phyloP scores from a whole-genome alignment of 1,140 invertebrate species.

The Bombus vancouverensis region DNA sequence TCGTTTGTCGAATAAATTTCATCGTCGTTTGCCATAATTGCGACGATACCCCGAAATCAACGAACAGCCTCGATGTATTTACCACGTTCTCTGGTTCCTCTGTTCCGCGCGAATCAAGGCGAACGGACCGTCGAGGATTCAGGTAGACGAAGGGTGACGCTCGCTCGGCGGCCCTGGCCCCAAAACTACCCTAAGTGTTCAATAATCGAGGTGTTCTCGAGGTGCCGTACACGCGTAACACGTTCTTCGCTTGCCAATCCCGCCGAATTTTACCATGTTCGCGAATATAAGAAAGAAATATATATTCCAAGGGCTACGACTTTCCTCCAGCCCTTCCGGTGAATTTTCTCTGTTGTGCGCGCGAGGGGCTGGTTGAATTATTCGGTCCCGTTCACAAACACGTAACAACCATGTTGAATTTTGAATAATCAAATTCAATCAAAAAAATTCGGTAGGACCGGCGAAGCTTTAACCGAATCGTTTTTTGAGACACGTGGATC shows the following conservation, averaged over 20 bases:
- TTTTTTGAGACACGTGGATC: constrained; percentile 41
- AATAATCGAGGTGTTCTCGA: constrained; percentile 76
- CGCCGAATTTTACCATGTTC: constrained; percentile 10
- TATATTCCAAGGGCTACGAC: neutral
- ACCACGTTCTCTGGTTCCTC: constrained; percentile 44
- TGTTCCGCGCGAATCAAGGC: constrained; percentile 30
- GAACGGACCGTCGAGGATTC: constrained; percentile 49
- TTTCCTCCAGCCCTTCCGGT: constrained; percentile 48
- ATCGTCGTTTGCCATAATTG: constrained; percentile 5
- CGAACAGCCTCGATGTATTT: constrained; percentile 41
- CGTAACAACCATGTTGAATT: neutral
- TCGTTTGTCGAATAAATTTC: neutral
- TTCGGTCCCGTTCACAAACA: neutral
- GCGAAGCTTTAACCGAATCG: constrained; percentile 19
- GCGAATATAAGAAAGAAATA: neutral
- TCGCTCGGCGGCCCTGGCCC: constrained; percentile 73
- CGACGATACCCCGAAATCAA: neutral
- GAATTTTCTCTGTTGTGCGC: constrained; percentile 54
- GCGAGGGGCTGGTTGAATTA: constrained; percentile 37
- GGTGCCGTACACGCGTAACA: constrained; percentile 71
- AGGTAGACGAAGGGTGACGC: constrained; percentile 49
- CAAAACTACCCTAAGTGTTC: constrained; percentile 81
- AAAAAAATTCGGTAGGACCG: constrained; percentile 9
- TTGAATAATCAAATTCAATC: neutral
- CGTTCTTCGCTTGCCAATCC: constrained; percentile 65